A percentile compares a stretch with the other conserved stretches of the same genome.
phyloP scores from a whole-genome alignment of 2,888 invertebrate genomes.

The Dynastes hyllus region DNA sequence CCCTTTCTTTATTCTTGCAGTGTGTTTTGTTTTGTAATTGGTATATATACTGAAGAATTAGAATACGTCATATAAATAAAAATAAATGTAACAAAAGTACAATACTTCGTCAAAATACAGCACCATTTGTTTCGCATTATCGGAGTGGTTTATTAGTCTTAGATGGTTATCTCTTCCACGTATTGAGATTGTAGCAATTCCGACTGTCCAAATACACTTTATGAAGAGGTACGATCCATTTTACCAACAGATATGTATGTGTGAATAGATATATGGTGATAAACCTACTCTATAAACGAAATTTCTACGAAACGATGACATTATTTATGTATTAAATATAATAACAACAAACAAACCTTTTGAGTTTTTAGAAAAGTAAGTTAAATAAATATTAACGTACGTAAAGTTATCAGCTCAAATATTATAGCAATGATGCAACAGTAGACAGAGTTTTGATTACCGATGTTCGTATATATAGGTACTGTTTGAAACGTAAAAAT shows the following conservation, averaged over 20 bases:
- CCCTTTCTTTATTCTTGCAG: too few species aligned
- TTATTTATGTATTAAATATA: slow-evolving; percentile 27
- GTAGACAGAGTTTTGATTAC: not conserved
- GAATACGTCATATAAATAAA: too few species aligned
- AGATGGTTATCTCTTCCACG: too few species aligned
- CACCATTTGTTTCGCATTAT: too few species aligned
- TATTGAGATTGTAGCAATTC: too few species aligned
- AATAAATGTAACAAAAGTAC: too few species aligned
- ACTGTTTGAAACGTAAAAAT: too few species aligned
- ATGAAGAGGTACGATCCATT: not conserved
- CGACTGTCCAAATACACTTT: slow-evolving; percentile 2
- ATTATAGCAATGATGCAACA: not conserved
- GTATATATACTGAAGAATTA: too few species aligned
- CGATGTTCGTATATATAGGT: too few species aligned
- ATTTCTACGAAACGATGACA: slow-evolving; percentile 5
- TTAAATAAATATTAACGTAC: slow-evolving; percentile 3
- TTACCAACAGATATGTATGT: not conserved
- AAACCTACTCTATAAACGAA: slow-evolving; percentile 1
- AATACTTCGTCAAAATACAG: too few species aligned
- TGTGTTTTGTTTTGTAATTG: too few species aligned
- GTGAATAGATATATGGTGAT: not conserved
- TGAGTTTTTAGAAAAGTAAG: slow-evolving; percentile 4
- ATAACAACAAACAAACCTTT: slow-evolving; percentile 1
- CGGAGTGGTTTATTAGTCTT: too few species aligned
- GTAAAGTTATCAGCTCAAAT: not conserved